Conservation (phyloP, 2,888 invertebrate genomes). For the Adela reaumurella region DNA sequence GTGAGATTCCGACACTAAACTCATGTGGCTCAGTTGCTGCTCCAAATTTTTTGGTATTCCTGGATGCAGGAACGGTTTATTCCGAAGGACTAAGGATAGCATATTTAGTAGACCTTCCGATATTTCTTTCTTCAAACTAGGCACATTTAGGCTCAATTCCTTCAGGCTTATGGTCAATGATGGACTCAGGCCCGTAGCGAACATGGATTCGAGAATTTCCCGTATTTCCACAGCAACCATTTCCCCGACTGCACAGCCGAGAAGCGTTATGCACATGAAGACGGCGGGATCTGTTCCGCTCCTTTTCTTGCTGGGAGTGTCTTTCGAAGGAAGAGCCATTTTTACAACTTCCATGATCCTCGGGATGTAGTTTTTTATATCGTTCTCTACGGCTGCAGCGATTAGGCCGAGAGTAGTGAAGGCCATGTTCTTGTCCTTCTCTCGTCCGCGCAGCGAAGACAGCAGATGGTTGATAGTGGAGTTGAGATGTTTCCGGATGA, state of each 20-base stretch:
- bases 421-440: conserved; percentile 82
- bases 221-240: conserved; percentile 74
- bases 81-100: conserved; percentile 86
- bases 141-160: conserved; percentile 85
- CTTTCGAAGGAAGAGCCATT: conserved; percentile 71
- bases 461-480: conserved; percentile 77
- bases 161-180: conserved; percentile 87
- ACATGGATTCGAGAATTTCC: conserved; percentile 86
- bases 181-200: conserved; percentile 86
- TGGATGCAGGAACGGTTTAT: conserved; percentile 78
- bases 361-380: conserved; percentile 75
- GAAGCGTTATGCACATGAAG: conserved; percentile 88
- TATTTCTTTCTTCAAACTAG: conserved; percentile 82
- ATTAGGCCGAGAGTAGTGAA: conserved; percentile 89
- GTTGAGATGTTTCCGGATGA: conserved; percentile 70
- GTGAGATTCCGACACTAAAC: conserved; percentile 51
- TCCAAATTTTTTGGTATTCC: conserved; percentile 68
- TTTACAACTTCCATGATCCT: conserved; percentile 84
- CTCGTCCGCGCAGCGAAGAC: conserved; percentile 70
- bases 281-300: conserved; percentile 79
- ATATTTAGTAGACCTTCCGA: conserved; percentile 90
- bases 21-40: conserved; percentile 45
- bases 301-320: conserved; percentile 73
- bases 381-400: conserved; percentile 81
- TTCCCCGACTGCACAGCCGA: conserved; percentile 83